A percentile compares a stretch with the other conserved stretches of the same genome.
Conservation (phyloP, 2,888 invertebrate species). For the Aromia moschata region DNA sequence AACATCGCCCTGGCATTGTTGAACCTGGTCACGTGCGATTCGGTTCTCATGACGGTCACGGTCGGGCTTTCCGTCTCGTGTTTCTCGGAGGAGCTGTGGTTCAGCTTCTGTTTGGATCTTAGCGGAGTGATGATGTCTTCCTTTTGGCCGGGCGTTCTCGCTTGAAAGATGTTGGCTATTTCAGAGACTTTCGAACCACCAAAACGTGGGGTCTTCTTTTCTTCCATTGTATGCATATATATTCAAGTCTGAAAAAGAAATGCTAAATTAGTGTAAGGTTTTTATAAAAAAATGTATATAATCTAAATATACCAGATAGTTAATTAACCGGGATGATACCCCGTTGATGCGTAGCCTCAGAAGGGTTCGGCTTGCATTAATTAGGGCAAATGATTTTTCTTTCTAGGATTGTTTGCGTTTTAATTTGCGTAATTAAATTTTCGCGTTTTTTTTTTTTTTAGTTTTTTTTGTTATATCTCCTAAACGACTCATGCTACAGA, state of each 20-base stretch:
- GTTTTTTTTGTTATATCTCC: too few relatives aligned
- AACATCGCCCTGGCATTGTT: slow-evolving; percentile 92
- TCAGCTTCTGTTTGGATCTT: slow-evolving; percentile 42
- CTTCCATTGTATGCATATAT: slow-evolving; percentile 53
- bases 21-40: slow-evolving; percentile 86
- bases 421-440: too few relatives aligned
- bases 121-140: slow-evolving; percentile 48
- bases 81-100: slow-evolving; percentile 38
- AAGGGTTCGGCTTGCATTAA: too few relatives aligned
- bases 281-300: neutral
- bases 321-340: too few relatives aligned
- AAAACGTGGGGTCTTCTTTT: slow-evolving; percentile 57
- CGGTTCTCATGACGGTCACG: slow-evolving; percentile 83
- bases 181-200: slow-evolving; percentile 86
- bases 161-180: slow-evolving; percentile 89
- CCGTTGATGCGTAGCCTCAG: too few relatives aligned
- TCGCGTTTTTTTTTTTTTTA: too few relatives aligned
- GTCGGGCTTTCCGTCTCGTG: slow-evolving; percentile 50
- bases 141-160: slow-evolving; percentile 36
- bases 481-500: too few relatives aligned
- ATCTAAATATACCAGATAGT: too few relatives aligned
- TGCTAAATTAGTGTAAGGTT: neutral
- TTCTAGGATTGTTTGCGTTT: too few relatives aligned
- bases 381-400: too few relatives aligned
- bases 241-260: slow-evolving; percentile 17